These are phyloP conservation scores for Drosophila mulleri DNA, from an alignment of 2,888 invertebrate species.

Conservation along the genomic window DNA sequence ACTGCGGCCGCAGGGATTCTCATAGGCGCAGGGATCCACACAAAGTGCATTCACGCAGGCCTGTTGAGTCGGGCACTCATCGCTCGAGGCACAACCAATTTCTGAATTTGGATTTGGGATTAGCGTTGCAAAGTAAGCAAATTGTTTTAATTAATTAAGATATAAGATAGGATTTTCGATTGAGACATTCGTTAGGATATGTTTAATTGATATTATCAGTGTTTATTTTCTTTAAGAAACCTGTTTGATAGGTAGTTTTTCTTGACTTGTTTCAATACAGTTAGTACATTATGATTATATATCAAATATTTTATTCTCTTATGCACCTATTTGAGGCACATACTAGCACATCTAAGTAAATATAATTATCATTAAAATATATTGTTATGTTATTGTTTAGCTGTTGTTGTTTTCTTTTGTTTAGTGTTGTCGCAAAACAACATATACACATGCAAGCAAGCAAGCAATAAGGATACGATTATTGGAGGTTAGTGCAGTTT, in stretches of 20 bases:
- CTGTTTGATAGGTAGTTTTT: slow-evolving; percentile 71
- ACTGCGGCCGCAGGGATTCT: slow-evolving; percentile 90
- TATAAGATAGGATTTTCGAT: slow-evolving; percentile 14
- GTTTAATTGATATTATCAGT: slow-evolving; percentile 53
- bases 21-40: slow-evolving; percentile 91
- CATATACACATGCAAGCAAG: slow-evolving; percentile 77
- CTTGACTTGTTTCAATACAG: slow-evolving; percentile 67
- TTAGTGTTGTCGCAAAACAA: slow-evolving; percentile 59
- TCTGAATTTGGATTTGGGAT: slow-evolving; percentile 86
- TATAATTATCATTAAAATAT: slow-evolving; percentile 45
- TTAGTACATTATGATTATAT: slow-evolving; percentile 57
- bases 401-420: slow-evolving; percentile 28
- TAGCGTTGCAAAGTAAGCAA: slow-evolving; percentile 25
- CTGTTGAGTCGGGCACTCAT: slow-evolving; percentile 91
- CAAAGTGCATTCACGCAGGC: slow-evolving; percentile 93
- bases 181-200: slow-evolving; percentile 29
- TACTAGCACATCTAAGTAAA: slow-evolving; percentile 39
- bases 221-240: slow-evolving; percentile 59
- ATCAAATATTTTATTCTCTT: slow-evolving; percentile 33
- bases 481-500: slow-evolving; percentile 61
- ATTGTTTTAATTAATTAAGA: slow-evolving; percentile 52
- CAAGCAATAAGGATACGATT: slow-evolving; percentile 47
- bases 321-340: slow-evolving; percentile 21
- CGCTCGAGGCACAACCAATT: slow-evolving; percentile 91
- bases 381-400: slow-evolving; percentile 32